phyloP scores from a whole-genome alignment of 2,888 invertebrate genomes.

The Cephus runcator region DNA sequence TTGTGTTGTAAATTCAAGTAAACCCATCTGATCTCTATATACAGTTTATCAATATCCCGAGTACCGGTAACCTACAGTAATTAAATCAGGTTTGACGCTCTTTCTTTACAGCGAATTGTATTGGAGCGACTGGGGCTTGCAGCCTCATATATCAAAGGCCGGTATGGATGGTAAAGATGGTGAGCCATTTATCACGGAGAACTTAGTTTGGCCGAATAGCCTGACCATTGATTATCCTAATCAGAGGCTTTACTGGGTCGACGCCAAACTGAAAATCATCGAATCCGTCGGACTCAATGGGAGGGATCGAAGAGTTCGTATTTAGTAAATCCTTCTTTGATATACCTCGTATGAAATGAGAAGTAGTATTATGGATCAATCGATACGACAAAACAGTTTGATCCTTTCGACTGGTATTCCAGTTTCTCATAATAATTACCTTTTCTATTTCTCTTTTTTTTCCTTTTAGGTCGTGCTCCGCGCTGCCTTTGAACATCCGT shows the following conservation, averaged over 20 bases:
- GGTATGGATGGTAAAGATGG: slow-evolving; percentile 86
- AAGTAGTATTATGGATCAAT: neutral
- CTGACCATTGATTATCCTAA: slow-evolving; percentile 84
- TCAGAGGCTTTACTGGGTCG: slow-evolving; percentile 88
- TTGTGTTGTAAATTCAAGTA: neutral
- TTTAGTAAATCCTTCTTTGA: neutral
- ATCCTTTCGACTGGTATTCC: neutral
- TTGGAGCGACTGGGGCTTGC: slow-evolving; percentile 90
- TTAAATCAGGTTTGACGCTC: neutral
- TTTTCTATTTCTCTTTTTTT: neutral
- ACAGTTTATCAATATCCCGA: neutral
- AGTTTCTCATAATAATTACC: neutral
- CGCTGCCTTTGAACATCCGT: slow-evolving; percentile 81
- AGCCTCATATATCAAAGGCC: slow-evolving; percentile 79
- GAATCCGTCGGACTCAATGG: slow-evolving; percentile 76
- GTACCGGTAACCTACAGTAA: neutral
- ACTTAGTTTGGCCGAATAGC: slow-evolving; percentile 86
- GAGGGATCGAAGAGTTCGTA: slow-evolving; percentile 72
- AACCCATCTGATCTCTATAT: neutral
- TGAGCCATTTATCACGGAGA: slow-evolving; percentile 71
- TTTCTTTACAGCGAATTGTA: slow-evolving; percentile 76
- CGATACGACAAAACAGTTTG: neutral
- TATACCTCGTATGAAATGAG: slow-evolving; percentile 9
- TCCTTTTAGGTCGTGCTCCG: slow-evolving; percentile 64
- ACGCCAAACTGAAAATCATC: slow-evolving; percentile 76